phyloP scores from a whole-genome alignment of 2,888 invertebrate species.

The Entomobrya multifasciata region DNA sequence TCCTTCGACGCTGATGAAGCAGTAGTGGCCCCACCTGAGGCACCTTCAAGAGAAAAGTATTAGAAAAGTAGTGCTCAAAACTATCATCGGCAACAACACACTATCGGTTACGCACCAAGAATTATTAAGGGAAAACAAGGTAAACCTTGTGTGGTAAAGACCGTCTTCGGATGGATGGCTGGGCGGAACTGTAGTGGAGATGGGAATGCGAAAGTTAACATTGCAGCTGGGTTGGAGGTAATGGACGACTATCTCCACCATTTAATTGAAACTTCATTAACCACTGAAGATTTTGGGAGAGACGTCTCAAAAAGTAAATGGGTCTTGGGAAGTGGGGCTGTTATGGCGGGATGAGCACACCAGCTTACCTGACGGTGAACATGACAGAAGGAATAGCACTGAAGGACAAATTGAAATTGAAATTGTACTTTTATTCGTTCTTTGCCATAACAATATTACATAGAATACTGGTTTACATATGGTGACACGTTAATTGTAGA shows the following conservation, averaged over 20 bases:
- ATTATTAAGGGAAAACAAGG: neutral
- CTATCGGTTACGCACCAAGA: neutral
- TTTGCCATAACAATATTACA: too few relatives aligned
- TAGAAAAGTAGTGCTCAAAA: neutral
- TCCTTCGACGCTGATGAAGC: neutral
- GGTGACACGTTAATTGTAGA: too few relatives aligned
- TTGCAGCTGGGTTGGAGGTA: neutral
- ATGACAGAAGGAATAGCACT: neutral
- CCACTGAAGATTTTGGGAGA: conserved; percentile 22
- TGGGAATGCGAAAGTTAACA: neutral
- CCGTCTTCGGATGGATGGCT: neutral
- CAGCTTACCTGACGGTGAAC: neutral
- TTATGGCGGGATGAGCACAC: conserved; percentile 34
- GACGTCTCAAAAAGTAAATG: neutral
- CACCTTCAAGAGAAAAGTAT: neutral
- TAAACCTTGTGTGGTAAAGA: neutral
- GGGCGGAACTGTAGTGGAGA: neutral
- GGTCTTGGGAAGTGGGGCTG: conserved; percentile 37
- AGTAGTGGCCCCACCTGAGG: neutral
- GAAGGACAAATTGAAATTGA: too few relatives aligned
- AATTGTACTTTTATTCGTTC: too few relatives aligned
- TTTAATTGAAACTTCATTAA: neutral
- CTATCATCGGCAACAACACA: conserved; percentile 9
- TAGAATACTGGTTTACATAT: too few relatives aligned
- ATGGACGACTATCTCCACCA: neutral